A percentile compares a stretch with the other conserved stretches of the same genome.
phyloP scores from a whole-genome alignment of 2,113 vertebrate genomes.

The Garra rufa region DNA sequence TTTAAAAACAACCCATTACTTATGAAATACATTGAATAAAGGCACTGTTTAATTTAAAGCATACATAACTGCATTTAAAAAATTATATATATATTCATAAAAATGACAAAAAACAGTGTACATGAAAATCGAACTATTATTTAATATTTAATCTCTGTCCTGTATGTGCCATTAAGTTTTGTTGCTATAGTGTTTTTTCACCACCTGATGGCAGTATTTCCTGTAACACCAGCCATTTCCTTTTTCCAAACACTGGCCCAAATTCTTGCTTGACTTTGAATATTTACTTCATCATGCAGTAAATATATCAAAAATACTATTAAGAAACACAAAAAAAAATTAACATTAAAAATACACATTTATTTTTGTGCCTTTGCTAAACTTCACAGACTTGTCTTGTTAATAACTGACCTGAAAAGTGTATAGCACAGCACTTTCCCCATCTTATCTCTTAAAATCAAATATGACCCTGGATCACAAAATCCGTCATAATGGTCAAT shows the following conservation, averaged over 20 bases:
- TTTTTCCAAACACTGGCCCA: neutral
- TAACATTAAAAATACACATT: too few species aligned
- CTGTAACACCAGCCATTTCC: conserved; percentile 4
- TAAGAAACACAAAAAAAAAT: neutral
- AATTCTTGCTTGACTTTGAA: neutral
- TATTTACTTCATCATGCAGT: neutral
- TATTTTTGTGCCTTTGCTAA: too few species aligned
- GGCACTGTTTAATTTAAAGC: neutral
- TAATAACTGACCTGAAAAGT: neutral
- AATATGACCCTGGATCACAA: too few species aligned
- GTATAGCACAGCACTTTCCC: neutral
- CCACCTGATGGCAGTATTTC: conserved; percentile 61
- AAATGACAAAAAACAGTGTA: neutral
- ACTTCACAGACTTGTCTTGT: neutral
- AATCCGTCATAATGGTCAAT: too few species aligned
- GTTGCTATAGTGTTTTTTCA: neutral
- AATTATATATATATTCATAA: neutral
- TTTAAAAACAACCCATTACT: neutral
- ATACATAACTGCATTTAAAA: neutral
- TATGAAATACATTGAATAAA: neutral
- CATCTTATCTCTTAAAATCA: neutral
- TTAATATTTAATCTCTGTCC: neutral
- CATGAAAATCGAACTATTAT: neutral
- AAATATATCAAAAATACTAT: neutral
- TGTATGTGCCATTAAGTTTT: neutral